A percentile compares a stretch with the other conserved stretches of the same genome.
Conservation (phyloP, 2,113 vertebrate genomes). For the Dromas ardeola region DNA sequence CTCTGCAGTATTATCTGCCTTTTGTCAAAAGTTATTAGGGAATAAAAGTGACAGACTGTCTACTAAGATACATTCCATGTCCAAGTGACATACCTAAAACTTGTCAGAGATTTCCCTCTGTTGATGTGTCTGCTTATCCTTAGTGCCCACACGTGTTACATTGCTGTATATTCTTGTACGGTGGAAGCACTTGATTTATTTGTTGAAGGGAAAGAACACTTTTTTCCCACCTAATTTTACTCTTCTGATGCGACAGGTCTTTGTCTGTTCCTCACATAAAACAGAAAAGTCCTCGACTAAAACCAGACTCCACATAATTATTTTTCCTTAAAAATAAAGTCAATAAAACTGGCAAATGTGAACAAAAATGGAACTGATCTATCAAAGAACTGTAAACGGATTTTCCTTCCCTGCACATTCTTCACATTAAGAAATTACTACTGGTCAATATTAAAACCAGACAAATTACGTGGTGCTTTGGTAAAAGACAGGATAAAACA, state of each 20-base stretch:
- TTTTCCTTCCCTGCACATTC: constrained; percentile 7
- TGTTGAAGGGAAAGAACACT: constrained; percentile 25
- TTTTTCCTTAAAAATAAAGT: constrained; percentile 40
- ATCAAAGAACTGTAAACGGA: constrained; percentile 4
- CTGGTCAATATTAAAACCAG: constrained; percentile 16
- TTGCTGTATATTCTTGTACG: not conserved
- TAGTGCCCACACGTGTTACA: not conserved
- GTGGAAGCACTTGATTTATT: constrained; percentile 33
- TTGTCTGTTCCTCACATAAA: constrained; percentile 16
- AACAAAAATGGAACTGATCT: constrained; percentile 34
- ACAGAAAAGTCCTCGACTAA: not conserved
- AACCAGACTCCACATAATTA: not conserved
- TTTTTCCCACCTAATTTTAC: not conserved
- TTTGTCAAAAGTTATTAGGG: constrained; percentile 27
- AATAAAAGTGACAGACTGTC: constrained; percentile 37
- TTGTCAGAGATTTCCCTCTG: constrained; percentile 22
- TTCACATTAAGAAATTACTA: constrained; percentile 5
- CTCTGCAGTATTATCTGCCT: not conserved
- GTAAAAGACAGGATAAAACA: not conserved
- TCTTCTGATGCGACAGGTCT: not conserved
- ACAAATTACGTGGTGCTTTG: not conserved
- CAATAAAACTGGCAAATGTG: constrained; percentile 4
- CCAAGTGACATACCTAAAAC: not conserved
- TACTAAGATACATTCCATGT: constrained; percentile 20
- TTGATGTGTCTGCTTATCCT: not conserved